phyloP scores from a whole-genome alignment of 2,113 vertebrate genomes.

The Heliornis fulica region DNA sequence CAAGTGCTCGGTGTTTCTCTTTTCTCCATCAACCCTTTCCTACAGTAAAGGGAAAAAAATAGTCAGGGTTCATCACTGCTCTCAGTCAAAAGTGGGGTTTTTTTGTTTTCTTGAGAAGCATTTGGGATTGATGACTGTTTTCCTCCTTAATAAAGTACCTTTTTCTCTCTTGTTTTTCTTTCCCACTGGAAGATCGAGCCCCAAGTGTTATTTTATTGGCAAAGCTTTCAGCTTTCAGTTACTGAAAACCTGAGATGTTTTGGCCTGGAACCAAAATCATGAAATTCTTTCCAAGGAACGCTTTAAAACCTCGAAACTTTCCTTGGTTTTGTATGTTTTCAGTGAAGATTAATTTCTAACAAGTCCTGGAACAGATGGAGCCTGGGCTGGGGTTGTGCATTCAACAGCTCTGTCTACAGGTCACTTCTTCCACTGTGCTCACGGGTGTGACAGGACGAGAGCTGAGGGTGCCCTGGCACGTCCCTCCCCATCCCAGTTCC shows the following conservation, averaged over 20 bases:
- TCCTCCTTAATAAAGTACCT: not conserved
- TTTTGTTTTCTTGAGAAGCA: not conserved
- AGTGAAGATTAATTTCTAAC: not conserved
- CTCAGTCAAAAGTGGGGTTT: not conserved
- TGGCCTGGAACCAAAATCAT: not conserved
- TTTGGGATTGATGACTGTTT: not conserved
- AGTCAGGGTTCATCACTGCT: not conserved
- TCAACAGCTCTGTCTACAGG: not conserved
- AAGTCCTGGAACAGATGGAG: not conserved
- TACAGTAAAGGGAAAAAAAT: not conserved
- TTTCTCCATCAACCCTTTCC: not conserved
- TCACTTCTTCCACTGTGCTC: accelerated
- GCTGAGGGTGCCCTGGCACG: accelerated
- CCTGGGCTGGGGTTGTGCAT: not conserved
- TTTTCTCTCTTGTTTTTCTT: not conserved
- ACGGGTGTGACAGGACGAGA: not conserved
- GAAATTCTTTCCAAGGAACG: not conserved
- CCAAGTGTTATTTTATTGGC: not conserved
- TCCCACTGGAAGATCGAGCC: not conserved
- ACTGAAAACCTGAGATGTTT: not conserved
- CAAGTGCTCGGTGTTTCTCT: not conserved
- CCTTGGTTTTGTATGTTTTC: not conserved
- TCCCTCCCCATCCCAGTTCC: not conserved
- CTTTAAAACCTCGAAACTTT: not conserved
- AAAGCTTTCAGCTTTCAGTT: not conserved